Base-by-base conservation (phyloP, 2,888 invertebrate species). In the Camptogramma bilineatum region DNA sequence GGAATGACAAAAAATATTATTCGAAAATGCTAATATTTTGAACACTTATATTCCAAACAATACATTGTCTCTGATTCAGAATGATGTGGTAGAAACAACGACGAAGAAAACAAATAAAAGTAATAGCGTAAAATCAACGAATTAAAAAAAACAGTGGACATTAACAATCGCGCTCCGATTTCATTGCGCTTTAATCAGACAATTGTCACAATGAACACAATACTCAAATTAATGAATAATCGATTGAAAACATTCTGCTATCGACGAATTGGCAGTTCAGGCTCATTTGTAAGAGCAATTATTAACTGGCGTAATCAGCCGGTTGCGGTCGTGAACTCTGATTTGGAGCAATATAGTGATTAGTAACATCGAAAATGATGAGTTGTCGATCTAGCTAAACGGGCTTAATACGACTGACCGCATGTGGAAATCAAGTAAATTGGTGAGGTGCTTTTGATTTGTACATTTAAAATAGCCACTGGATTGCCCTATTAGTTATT, bases 201-300 rank as follows among this genome's bases (percentile, higher is more conserved):
- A 81, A 86, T 85, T 83, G 83, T 84, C 81, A 80, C 78, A 81
- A 81, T 81, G 85, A 80, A 85, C 84, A 90, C 90, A 91, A 90
- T 90, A 85, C 84, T 84, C 88, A 90, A 91, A 90, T 91, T 91
- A 92, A 91, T 90, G 90, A 86, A 84, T 81, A 83, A 86, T 84
- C 84, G 82, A 84, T 82, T 80, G 84, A 88, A 90, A 90, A 88
- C 86, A 90, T 90, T 48, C 55, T 8, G 77, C 76, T 82, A 86
- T 86, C 84, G 82, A 73, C 81, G 80, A 82, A 80, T 84, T 81
- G 83, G 82, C 84, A 82, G 81, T 85, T 83, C 79, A 76, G 77
- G 76, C 85, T 90, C 90, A 88, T 90, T 90, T 91, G 89, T 87
- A 88, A 86, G 87, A 84, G 87, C 86, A 90, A 91, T 91, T 91